These are phyloP conservation scores for Odocoileus virginianus DNA, from an alignment of 2,113 vertebrate genomes.

Conservation along the genomic window DNA sequence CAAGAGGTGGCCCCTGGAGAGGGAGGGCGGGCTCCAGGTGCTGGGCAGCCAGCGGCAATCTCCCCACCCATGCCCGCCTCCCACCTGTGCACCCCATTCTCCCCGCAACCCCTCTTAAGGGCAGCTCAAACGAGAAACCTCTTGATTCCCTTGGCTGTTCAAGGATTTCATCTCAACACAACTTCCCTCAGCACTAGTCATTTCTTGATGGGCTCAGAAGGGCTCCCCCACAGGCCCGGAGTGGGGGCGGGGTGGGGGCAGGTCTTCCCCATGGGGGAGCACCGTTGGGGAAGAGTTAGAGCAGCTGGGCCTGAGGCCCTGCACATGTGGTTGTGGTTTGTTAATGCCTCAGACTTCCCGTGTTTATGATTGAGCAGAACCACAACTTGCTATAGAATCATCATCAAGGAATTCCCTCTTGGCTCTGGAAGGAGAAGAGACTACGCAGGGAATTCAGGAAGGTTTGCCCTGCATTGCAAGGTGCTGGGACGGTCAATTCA, in stretches of 20 bases:
- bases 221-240: background rate
- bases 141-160: background rate
- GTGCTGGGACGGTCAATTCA: background rate
- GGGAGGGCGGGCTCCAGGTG: background rate
- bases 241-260: fast-evolving
- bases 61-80: background rate
- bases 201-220: background rate
- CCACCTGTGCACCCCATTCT: background rate
- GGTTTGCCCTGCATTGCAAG: too few species aligned
- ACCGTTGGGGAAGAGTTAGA: background rate
- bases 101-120: background rate
- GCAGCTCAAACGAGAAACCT: background rate
- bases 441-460: background rate
- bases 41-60: background rate
- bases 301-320: too few species aligned
- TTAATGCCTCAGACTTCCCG: background rate
- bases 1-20: background rate
- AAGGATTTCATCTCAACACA: too few species aligned
- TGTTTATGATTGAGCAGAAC: background rate
- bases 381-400: background rate
- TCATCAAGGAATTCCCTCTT: background rate
- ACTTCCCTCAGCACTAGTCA: background rate
- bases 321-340: fast-evolving
- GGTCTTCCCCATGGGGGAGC: background rate
- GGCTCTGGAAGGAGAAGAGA: background rate